Percentiles rank a stretch among this genome's conserved stretches.
Conservation (phyloP, 2,113 vertebrate genomes). For the Rhinogobius similis region DNA sequence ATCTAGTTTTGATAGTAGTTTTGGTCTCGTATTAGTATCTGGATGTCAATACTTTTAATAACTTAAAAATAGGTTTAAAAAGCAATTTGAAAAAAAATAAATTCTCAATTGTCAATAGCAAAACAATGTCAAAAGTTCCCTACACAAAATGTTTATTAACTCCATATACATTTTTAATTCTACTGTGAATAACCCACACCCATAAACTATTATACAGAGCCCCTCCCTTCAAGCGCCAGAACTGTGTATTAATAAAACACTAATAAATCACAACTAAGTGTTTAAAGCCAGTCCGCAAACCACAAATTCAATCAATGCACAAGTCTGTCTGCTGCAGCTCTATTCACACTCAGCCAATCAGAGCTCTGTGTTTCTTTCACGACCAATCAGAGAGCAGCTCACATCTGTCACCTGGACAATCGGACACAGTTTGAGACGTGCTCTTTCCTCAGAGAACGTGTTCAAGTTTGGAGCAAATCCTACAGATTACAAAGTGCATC, state of each 20-base stretch:
- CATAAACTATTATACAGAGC: not conserved
- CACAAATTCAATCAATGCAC: not conserved
- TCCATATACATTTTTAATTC: no score
- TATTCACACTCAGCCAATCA: not conserved
- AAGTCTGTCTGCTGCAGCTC: not conserved
- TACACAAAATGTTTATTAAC: no score
- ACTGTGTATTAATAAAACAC: no score
- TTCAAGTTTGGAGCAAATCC: not conserved
- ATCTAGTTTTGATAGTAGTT: no score
- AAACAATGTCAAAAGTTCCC: no score
- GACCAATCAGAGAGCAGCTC: conserved; percentile 21
- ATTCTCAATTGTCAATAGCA: no score
- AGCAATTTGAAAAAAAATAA: no score
- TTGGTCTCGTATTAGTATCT: no score
- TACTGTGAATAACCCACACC: no score
- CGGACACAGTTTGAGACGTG: conserved; percentile 1
- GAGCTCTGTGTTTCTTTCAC: not conserved
- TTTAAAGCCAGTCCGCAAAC: not conserved
- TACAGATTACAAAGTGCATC: not conserved
- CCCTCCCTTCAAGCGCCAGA: no score
- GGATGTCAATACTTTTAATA: no score
- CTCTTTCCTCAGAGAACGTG: conserved; percentile 19
- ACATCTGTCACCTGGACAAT: conserved; percentile 70
- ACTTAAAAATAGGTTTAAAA: no score
- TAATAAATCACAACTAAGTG: not conserved